These are phyloP conservation scores for Eriocheir sinensis DNA, from an alignment of 1,140 invertebrate species.

Conservation along the genomic window DNA sequence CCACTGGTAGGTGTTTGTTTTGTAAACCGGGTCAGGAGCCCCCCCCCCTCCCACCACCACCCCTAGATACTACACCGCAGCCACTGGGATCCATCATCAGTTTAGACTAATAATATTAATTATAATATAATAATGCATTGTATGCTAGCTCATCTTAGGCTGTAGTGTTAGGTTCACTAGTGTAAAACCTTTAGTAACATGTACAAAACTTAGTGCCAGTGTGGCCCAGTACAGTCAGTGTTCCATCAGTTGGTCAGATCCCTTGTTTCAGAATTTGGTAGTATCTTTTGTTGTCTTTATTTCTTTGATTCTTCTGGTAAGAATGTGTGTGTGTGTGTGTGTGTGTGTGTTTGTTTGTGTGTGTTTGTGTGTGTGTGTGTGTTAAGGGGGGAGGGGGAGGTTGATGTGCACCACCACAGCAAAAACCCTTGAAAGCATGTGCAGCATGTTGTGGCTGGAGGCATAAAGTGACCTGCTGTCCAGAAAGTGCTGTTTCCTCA, in stretches of 20 bases:
- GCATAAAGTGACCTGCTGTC: constrained; percentile 69
- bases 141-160: constrained; percentile 73
- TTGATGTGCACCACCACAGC: not conserved
- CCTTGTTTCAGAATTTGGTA: constrained; percentile 18
- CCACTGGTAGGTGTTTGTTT: constrained; percentile 74
- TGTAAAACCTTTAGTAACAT: constrained; percentile 68
- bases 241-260: constrained; percentile 65
- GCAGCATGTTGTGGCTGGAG: constrained; percentile 46
- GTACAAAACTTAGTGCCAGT: constrained; percentile 55
- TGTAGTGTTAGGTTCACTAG: constrained; percentile 67
- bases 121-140: constrained; percentile 63
- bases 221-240: constrained; percentile 59
- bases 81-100: constrained; percentile 68
- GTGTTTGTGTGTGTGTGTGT: not conserved
- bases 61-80: constrained; percentile 69
- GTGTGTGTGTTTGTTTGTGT: not conserved
- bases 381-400: no score
- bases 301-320: not conserved
- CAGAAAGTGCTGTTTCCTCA: constrained; percentile 68
- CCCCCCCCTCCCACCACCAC: constrained; percentile 64
- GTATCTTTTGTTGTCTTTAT: not conserved
- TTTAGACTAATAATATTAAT: constrained; percentile 36
- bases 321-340: no score
- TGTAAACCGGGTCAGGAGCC: constrained; percentile 60
- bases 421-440: not conserved